These are phyloP conservation scores for Drosophila paramelanica DNA, from an alignment of 2,888 invertebrate species.

Conservation along the genomic window DNA sequence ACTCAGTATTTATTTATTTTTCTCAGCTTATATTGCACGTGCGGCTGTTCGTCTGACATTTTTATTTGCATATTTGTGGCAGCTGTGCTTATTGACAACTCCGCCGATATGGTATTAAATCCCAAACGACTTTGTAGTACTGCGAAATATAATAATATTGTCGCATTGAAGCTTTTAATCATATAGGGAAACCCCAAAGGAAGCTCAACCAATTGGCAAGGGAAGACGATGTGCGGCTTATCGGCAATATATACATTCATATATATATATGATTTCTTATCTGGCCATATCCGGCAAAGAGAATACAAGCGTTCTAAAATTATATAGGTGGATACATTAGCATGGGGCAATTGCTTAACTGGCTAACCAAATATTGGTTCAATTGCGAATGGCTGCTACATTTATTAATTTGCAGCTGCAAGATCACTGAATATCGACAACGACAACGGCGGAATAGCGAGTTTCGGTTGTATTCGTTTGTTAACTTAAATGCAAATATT, in stretches of 20 bases:
- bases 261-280: constrained; percentile 40
- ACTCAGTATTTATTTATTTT: background rate
- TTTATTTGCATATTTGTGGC: constrained; percentile 74
- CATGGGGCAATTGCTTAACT: constrained; percentile 24
- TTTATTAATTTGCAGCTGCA: constrained; percentile 77
- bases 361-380: constrained; percentile 45
- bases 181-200: background rate
- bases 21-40: constrained; percentile 38
- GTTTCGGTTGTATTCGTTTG: constrained; percentile 2
- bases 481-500: constrained; percentile 68
- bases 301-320: constrained; percentile 15
- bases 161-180: too few species aligned
- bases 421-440: constrained; percentile 72
- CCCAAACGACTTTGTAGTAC: constrained; percentile 21
- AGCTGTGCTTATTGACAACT: constrained; percentile 70
- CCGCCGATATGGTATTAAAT: constrained; percentile 42
- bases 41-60: constrained; percentile 23
- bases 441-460: background rate
- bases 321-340: constrained; percentile 20
- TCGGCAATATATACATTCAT: constrained; percentile 2
- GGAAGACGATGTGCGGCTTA: constrained; percentile 18
- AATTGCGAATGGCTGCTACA: constrained; percentile 45
- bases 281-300: constrained; percentile 46
- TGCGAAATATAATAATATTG: constrained; percentile 16
- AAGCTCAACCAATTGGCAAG: constrained; percentile 19